Conservation (phyloP, 2,888 invertebrate genomes). For the Pristionchus arcanus region DNA sequence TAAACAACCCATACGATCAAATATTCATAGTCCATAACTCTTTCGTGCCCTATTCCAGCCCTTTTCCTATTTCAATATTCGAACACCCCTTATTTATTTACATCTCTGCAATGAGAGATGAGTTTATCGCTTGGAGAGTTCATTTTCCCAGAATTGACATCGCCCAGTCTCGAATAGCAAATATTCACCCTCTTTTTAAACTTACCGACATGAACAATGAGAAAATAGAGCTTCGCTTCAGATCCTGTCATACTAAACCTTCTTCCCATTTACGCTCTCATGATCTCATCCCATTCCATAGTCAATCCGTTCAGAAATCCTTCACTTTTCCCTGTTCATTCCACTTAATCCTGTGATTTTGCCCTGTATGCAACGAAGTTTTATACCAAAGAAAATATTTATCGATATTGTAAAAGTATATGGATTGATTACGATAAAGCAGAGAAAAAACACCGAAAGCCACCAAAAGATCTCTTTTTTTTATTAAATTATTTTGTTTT, state of each 20-base stretch:
- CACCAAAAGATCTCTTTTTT: neutral
- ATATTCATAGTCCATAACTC: neutral
- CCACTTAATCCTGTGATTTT: conserved; percentile 35
- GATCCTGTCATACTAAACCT: too few relatives aligned
- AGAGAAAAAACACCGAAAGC: neutral
- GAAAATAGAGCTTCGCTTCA: neutral
- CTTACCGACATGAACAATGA: neutral
- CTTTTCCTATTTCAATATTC: neutral
- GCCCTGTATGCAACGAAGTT: conserved; percentile 1
- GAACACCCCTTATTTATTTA: neutral
- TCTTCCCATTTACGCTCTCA: neutral
- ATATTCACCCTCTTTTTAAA: neutral
- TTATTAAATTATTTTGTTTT: neutral
- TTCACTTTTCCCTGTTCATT: conserved; percentile 25
- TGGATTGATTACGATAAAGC: conserved; percentile 41
- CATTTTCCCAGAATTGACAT: neutral
- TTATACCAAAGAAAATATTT: conserved; percentile 9
- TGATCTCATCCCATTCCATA: conserved; percentile 1
- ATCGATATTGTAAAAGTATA: conserved; percentile 18
- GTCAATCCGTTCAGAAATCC: neutral
- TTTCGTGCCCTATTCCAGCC: neutral
- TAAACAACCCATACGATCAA: neutral
- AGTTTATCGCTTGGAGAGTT: neutral
- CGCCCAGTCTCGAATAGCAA: neutral
- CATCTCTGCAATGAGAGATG: neutral